Conservation (phyloP, 2,113 vertebrate species). For the Sphyrna mokarran region DNA sequence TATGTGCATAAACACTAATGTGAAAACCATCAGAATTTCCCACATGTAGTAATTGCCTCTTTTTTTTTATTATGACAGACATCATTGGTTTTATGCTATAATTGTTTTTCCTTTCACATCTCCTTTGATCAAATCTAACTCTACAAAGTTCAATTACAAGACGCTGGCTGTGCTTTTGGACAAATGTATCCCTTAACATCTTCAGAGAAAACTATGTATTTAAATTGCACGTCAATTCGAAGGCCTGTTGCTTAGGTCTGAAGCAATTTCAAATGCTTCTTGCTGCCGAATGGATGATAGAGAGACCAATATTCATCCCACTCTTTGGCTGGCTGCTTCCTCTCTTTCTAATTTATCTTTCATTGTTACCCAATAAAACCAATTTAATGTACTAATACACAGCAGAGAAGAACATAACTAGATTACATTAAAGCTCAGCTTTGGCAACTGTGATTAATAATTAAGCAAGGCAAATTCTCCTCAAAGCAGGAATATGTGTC, state of each 20-base stretch:
- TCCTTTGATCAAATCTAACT: neutral
- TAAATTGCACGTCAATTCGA: neutral
- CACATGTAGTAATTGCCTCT: neutral
- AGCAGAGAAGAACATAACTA: neutral
- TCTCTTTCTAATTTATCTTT: conserved; percentile 1
- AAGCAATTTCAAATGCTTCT: neutral
- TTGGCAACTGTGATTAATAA: neutral
- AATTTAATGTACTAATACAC: conserved; percentile 19
- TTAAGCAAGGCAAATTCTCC: neutral
- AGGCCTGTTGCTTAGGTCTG: neutral
- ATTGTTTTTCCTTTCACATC: neutral
- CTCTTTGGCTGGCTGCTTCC: neutral
- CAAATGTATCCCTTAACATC: conserved; percentile 12
- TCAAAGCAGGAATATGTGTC: neutral
- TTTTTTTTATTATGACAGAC: conserved; percentile 5
- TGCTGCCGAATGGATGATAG: neutral
- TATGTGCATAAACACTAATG: conserved; percentile 7
- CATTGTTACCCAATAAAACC: conserved; percentile 10
- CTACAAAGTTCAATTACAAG: conserved; percentile 3
- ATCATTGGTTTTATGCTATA: neutral
- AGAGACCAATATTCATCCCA: neutral
- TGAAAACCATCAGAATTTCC: neutral
- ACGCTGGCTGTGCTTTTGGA: neutral
- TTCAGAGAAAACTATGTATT: neutral
- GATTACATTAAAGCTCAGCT: neutral